Evolutionary conservation across 2,888 invertebrate species (phyloP).

Genomic region (Drosophila niveifrons): DNA sequence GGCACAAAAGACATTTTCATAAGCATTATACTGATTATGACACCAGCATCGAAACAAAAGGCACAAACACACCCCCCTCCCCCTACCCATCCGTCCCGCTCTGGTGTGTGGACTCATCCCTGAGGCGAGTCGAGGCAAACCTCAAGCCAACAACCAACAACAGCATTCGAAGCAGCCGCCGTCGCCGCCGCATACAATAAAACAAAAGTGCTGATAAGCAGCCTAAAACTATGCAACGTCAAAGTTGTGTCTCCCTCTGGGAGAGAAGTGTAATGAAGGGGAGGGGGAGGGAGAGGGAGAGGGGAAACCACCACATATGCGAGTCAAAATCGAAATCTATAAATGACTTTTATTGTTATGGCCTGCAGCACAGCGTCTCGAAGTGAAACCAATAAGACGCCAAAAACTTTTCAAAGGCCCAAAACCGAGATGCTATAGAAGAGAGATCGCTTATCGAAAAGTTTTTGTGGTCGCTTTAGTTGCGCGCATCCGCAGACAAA

Average conservation of each 20-base stretch:
- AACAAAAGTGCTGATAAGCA: slow-evolving; percentile 77
- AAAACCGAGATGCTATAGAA: too few relatives aligned
- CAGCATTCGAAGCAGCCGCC: slow-evolving; percentile 1
- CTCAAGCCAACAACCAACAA: background rate
- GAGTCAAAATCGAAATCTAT: slow-evolving; percentile 75
- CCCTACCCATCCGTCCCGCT: too few relatives aligned
- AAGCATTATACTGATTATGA: slow-evolving; percentile 84
- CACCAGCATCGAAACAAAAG: slow-evolving; percentile 68
- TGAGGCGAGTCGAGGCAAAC: slow-evolving; percentile 6
- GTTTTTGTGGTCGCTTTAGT: slow-evolving; percentile 73
- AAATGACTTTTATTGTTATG: slow-evolving; percentile 81
- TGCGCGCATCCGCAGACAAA: slow-evolving; percentile 64
- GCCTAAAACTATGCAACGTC: slow-evolving; percentile 73
- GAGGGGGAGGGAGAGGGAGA: background rate
- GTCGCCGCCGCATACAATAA: slow-evolving; percentile 40
- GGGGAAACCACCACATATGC: slow-evolving; percentile 33
- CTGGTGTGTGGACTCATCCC: slow-evolving; percentile 9
- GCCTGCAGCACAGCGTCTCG: slow-evolving; percentile 61
- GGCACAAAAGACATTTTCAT: slow-evolving; percentile 79
- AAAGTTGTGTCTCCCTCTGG: slow-evolving; percentile 44
- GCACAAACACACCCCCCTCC: background rate
- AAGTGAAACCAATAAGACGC: slow-evolving; percentile 62
- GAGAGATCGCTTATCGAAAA: slow-evolving; percentile 64
- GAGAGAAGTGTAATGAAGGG: background rate
- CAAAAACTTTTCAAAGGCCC: slow-evolving; percentile 64